Base-by-base conservation (phyloP, 2,113 vertebrate genomes). In the Malurus melanocephalus region DNA sequence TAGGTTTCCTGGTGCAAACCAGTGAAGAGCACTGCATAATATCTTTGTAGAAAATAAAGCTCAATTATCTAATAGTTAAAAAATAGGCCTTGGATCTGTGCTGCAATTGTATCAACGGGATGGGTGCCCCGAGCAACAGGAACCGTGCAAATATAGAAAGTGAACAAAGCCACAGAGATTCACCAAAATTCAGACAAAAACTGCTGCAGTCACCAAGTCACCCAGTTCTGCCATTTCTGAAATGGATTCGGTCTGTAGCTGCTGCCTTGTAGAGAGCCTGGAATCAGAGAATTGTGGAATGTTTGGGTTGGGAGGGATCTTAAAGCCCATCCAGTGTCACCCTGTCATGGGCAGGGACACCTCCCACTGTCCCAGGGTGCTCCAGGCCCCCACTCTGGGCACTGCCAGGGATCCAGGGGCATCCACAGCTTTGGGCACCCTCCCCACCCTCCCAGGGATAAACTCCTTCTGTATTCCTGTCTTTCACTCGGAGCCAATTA, bases 111-210 rank as follows among this genome's bases (percentile, higher is more conserved):
- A 52, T 69, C 55, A n/a, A 16, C n/a, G 0, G 53, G 66, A 46
- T 11, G 4, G 3, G 65, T 0, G 77, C 83, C 83, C 66, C 11
- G 2, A 74, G 91, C 77, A 74, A 48, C 49, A 40, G 85, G 61
- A 86, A 40, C 80, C 43, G 57, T 17, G 80, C 79, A 78, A 80
- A 75, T 13, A 83, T 0, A 26, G 4, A 40, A 42, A 49, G 42
- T 4, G 30, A 91, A 24, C 45, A 80, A 48, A 83, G 57, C 82
- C 65, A 32, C 82, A 20, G 71, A 56, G 88, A 71, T 30, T 77
- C 76, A 27, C 38, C 0, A 0, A 22, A 0, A 22, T 27, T 33
- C 85, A 51, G 51, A 65, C 55, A 9, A 2, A 30, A 68, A 16
- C 59, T 27, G 2, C 60, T 27, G 3, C 48, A 52, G 22, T 11